phyloP scores from a whole-genome alignment of 2,113 vertebrate genomes.

The Amia ocellicauda region DNA sequence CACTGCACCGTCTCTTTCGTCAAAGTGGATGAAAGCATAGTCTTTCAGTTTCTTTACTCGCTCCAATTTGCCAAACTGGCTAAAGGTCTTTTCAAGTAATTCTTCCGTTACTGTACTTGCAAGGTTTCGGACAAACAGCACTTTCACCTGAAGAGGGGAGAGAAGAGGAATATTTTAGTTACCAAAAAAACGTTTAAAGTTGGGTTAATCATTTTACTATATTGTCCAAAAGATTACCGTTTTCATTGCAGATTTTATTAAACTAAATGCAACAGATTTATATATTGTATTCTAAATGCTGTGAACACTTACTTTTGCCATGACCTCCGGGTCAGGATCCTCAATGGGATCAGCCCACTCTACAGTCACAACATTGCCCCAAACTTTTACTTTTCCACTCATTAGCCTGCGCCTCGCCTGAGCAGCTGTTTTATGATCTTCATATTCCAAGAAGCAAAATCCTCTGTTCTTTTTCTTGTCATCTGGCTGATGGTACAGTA shows the following conservation, averaged over 20 bases:
- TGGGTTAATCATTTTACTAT: too few relatives aligned
- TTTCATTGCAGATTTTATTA: not conserved
- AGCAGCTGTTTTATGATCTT: conserved; percentile 97
- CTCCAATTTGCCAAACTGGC: conserved; percentile 90
- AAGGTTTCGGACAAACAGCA: conserved; percentile 94
- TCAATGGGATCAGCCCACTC: conserved; percentile 99
- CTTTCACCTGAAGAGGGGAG: conserved; percentile 79
- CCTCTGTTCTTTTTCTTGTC: conserved; percentile 98
- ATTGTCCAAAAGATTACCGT: too few relatives aligned
- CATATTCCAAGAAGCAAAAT: conserved; percentile 97
- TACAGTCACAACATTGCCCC: conserved; percentile 95
- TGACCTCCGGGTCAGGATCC: conserved; percentile 97
- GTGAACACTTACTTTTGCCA: conserved; percentile 84
- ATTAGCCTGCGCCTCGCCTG: conserved; percentile 93
- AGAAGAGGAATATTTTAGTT: not conserved
- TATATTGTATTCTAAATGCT: not conserved
- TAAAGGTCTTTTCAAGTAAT: conserved; percentile 90
- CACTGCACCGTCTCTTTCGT: conserved; percentile 89
- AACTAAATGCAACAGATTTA: not conserved
- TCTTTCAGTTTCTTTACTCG: conserved; percentile 98
- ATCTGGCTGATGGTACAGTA: conserved; percentile 94
- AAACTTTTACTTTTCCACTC: conserved; percentile 98
- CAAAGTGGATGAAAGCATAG: conserved; percentile 97
- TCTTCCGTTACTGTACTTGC: conserved; percentile 94
- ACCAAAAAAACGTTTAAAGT: not conserved